Conservation (phyloP, 2,888 invertebrate species). For the Agrotis puta region DNA sequence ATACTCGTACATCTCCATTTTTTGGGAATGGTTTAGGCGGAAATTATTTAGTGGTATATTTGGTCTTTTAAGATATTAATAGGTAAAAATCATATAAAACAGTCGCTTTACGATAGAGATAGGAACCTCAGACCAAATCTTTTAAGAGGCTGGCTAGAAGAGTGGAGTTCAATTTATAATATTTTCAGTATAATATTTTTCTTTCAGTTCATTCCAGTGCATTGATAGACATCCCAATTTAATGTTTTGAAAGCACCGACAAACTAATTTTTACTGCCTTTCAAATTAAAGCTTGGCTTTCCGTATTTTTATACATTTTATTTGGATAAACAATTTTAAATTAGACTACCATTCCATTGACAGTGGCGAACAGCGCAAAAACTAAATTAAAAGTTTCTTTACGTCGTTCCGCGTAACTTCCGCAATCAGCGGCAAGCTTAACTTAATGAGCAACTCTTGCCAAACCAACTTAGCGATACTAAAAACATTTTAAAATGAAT, state of each 20-base stretch:
- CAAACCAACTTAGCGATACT: conserved; percentile 57
- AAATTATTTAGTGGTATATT: neutral
- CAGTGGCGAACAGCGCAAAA: conserved; percentile 47
- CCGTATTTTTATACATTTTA: conserved; percentile 33
- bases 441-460: conserved; percentile 61
- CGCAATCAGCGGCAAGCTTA: conserved; percentile 61
- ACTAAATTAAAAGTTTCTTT: conserved; percentile 62
- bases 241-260: conserved; percentile 12
- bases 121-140: neutral
- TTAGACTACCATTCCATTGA: conserved; percentile 51
- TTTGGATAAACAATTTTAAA: conserved; percentile 60
- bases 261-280: conserved; percentile 2
- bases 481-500: conserved; percentile 60
- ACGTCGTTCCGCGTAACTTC: conserved; percentile 52
- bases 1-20: no score
- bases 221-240: conserved; percentile 34
- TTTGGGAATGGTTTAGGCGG: no score
- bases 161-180: conserved; percentile 8
- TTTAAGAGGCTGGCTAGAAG: neutral
- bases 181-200: conserved; percentile 17
- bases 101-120: no score
- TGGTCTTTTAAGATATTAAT: neutral
- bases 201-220: conserved; percentile 11
- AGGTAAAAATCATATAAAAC: neutral
- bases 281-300: conserved; percentile 4